Conservation (phyloP, 2,113 vertebrate genomes). For the Arothron firmamentum region DNA sequence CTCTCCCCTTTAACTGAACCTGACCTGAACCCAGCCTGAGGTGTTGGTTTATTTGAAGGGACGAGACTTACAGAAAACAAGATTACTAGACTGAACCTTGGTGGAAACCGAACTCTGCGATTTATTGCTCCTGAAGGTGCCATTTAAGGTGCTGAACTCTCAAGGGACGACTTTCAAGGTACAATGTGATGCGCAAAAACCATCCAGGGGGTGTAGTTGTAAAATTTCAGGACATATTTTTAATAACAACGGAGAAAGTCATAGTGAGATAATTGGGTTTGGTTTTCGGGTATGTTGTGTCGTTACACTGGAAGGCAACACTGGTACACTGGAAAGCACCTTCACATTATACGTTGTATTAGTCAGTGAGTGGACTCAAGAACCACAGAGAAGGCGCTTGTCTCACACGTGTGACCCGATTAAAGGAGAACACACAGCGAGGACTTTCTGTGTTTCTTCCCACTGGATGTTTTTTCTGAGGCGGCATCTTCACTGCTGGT, state of each 20-base stretch:
- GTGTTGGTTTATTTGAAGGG: not conserved
- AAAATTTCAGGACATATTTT: not conserved
- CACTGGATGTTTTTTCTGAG: not conserved
- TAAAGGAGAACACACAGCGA: conserved; percentile 65
- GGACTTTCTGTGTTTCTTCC: conserved; percentile 51
- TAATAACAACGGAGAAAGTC: not conserved
- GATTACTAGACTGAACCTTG: conserved; percentile 36
- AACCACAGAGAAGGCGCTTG: conserved; percentile 15
- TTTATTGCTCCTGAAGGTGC: conserved; percentile 10
- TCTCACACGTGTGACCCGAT: conserved; percentile 8
- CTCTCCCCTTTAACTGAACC: not conserved
- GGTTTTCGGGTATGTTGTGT: not conserved
- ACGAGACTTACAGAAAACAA: conserved; percentile 1
- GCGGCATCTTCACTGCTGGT: not conserved
- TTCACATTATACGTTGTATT: not conserved
- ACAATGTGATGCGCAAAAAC: too few relatives aligned
- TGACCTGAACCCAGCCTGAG: conserved; percentile 22
- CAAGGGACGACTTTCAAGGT: too few relatives aligned
- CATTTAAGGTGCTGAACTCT: too few relatives aligned
- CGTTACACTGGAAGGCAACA: not conserved
- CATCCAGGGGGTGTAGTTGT: not conserved
- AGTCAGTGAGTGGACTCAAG: not conserved
- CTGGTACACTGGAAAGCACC: not conserved
- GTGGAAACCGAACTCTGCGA: not conserved
- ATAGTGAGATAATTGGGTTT: not conserved